Evolutionary conservation across 2,797 vertebrate genomes (phyloP).

Genomic region (Cirrhinus mrigala): DNA sequence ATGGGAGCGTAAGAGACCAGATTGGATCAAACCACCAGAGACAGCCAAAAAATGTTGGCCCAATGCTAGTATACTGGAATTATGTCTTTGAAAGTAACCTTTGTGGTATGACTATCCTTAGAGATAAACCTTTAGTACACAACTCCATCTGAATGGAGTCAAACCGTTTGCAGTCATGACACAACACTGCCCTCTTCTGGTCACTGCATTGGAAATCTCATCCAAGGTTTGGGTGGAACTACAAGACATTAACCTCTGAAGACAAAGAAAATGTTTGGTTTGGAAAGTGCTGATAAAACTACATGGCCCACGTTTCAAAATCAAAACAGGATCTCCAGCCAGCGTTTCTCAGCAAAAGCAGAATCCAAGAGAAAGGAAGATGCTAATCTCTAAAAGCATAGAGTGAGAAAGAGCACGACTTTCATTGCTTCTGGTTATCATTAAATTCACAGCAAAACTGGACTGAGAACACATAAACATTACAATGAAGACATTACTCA

Average conservation of each 20-base stretch:
- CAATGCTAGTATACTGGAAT: background rate
- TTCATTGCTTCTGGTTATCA: constrained; percentile 6
- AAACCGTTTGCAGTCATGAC: constrained; percentile 29
- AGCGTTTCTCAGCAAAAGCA: constrained; percentile 50
- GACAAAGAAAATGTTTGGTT: constrained; percentile 64
- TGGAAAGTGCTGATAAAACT: constrained; percentile 60
- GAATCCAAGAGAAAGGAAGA: constrained; percentile 30
- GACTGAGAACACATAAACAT: background rate
- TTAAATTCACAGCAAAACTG: background rate
- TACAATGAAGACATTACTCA: background rate
- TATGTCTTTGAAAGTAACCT: background rate
- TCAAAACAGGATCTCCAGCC: constrained; percentile 55
- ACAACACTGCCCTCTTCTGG: constrained; percentile 78
- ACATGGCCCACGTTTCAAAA: constrained; percentile 57
- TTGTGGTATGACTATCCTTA: background rate
- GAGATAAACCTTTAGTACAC: background rate
- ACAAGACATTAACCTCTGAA: constrained; percentile 54
- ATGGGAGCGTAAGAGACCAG: background rate
- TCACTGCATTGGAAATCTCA: background rate
- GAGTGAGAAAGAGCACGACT: background rate
- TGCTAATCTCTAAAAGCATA: constrained; percentile 4
- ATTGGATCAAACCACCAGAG: constrained; percentile 12
- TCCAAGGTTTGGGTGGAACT: constrained; percentile 48
- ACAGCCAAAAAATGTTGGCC: background rate
- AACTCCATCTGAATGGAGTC: background rate